Base-by-base conservation (phyloP, 2,113 vertebrate genomes). In the Serilophus lunatus region DNA sequence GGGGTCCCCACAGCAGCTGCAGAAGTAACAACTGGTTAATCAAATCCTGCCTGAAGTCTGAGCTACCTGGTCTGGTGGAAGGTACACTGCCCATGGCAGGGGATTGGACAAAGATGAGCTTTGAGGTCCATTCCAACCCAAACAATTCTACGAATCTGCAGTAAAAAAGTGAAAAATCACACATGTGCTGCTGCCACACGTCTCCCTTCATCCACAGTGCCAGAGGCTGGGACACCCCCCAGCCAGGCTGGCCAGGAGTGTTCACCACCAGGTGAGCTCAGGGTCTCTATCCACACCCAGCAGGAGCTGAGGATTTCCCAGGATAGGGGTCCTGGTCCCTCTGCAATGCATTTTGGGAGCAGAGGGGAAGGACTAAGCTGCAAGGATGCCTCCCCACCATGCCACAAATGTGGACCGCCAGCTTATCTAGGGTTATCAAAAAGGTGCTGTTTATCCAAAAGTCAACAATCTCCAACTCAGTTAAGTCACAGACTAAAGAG, bases 351-450 rank as follows among this genome's bases (percentile, higher is more conserved):
- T 49, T 86, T 68, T 65, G 47, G 15, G 44, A 26, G 15, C 8
- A 38, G 49, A 65, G 26, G 23, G 26, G 26, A 77, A 91, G 49
- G 35, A 56, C 7, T 4, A 7, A 64, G 16, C 15, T 28, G 31
- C 54, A 64, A 57, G 61, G 53, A 29, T 33, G 14, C 75, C 53
- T 80, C 71, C 26, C 42, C 6, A 44, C 8, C 31, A 36, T 0
- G 2, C 25, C 40, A 63, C 79, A 40, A 59, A 33, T 1, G 6
- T 76, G 44, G 33, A 38, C 45, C 2, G 4, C 10, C 19, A 24
- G 54, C 12, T 93, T 75, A 83, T 81, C 79, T 31, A 18, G 33
- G 76, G 51, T 88, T 94, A 95, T 88, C 76, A 6, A n/a, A 81
- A 90, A 86, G 56, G 22, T 83, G 59, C n/a, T 1, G 3, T 80